Evolutionary conservation across 2,797 vertebrate genomes (phyloP), one percentile per base, ranked within the genome.

Genomic region (Tarsius wallacei): DNA sequence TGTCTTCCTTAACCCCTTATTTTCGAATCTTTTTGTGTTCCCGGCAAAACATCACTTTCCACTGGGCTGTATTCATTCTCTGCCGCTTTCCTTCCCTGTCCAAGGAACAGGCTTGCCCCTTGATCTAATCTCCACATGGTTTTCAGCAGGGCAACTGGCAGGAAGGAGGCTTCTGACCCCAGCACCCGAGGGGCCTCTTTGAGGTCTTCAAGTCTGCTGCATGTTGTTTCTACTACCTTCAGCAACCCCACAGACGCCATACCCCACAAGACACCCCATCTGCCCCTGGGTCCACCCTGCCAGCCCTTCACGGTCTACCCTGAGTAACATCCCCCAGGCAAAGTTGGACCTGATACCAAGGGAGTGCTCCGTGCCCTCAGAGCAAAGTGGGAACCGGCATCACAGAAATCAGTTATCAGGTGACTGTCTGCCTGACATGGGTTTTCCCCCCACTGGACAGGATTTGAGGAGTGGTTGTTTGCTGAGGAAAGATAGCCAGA

Each of bases 161-260:
- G 14, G 21, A 6, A 0, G 7, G 5, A 22, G 12, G 1, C 10
- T 47, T 16, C 28, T 0, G 15, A 13, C 19, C 0, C 0, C 6
- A 24, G 12, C 71, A 81, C 51, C 28, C 15, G 21, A 22, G 17
- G 8, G 4, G 14, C 28, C 28, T 47, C 10, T 16, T 10, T 2
- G 2, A 5, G 33, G 53, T 5, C 8, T 17, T 53, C 11, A 12
- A 13, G 10, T 36, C 15, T 24, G 55, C 31, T 24, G 47, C 26
- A 1, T 19, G 3, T 16, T 2, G 1, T 21, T 22, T 16, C 7
- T 17, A 28, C 12, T 5, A 1, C 17, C 21, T 10, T 47, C 17
- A 21, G 14, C 10, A 7, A 33, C 26, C 36, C 31, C 24, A 0
- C 9, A 19, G 42, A 19, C 5, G n/a, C 6, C 11, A 4, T 21